phyloP scores from a whole-genome alignment of 2,113 vertebrate genomes.

The Athene cunicularia region DNA sequence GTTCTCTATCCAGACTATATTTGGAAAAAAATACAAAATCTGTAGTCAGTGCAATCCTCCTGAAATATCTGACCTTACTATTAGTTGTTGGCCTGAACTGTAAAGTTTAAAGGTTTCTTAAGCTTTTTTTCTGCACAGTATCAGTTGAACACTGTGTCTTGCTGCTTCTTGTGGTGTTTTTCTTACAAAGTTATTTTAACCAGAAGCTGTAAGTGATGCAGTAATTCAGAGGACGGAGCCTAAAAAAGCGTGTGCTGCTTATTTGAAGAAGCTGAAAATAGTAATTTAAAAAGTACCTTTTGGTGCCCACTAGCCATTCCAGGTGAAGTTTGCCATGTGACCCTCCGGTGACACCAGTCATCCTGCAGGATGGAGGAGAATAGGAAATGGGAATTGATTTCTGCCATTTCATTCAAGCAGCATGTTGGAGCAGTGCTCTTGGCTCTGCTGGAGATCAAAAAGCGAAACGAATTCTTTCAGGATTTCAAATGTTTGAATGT shows the following conservation, averaged over 20 bases:
- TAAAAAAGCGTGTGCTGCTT: neutral
- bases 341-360: accelerated
- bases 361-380: neutral
- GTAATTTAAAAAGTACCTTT: neutral
- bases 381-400: neutral
- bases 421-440: neutral
- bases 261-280: neutral
- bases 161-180: neutral
- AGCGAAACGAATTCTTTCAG: neutral
- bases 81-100: neutral
- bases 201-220: neutral
- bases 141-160: neutral
- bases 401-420: neutral
- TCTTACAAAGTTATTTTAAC: neutral
- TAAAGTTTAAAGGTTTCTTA: neutral
- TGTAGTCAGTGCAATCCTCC: neutral
- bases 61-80: neutral
- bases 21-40: neutral
- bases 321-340: neutral
- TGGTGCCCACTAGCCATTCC: neutral
- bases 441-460: neutral
- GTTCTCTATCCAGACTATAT: accelerated
- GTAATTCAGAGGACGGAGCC: neutral
- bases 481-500: neutral
- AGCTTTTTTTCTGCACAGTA: neutral